These are phyloP conservation scores for Oscheius myriophilus DNA, from an alignment of 2,888 invertebrate genomes.

Conservation along the genomic window DNA sequence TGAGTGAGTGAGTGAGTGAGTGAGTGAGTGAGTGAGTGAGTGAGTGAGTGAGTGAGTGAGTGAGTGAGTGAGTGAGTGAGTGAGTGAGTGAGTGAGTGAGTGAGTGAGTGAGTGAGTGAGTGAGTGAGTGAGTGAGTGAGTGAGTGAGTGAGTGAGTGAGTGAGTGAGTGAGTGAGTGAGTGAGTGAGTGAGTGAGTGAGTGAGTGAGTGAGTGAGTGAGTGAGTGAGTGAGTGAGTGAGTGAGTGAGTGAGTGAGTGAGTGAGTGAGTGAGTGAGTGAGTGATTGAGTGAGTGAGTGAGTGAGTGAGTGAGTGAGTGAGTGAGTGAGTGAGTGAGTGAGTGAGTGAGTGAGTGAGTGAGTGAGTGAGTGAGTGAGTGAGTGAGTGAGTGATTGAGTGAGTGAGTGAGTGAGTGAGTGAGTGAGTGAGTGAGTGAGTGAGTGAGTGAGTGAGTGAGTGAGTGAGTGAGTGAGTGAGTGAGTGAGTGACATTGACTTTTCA, in stretches of 20 bases:
- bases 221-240: constrained; percentile 19
- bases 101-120: background rate
- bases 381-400: constrained; percentile 38
- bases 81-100: background rate
- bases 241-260: constrained; percentile 41
- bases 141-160: background rate
- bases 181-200: constrained; percentile 34
- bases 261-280: too few relatives aligned
- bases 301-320: background rate
- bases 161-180: background rate
- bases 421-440: constrained; percentile 41
- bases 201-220: constrained; percentile 35
- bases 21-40: background rate
- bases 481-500: background rate
- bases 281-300: constrained; percentile 41
- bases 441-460: background rate
- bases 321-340: constrained; percentile 39
- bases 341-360: constrained; percentile 13
- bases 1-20: background rate
- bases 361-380: constrained; percentile 33
- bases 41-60: background rate
- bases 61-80: background rate
- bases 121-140: background rate
- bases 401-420: too few relatives aligned
- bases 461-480: background rate